Base-by-base conservation (phyloP, 2,888 invertebrate genomes). In the Endotricha flammealis region DNA sequence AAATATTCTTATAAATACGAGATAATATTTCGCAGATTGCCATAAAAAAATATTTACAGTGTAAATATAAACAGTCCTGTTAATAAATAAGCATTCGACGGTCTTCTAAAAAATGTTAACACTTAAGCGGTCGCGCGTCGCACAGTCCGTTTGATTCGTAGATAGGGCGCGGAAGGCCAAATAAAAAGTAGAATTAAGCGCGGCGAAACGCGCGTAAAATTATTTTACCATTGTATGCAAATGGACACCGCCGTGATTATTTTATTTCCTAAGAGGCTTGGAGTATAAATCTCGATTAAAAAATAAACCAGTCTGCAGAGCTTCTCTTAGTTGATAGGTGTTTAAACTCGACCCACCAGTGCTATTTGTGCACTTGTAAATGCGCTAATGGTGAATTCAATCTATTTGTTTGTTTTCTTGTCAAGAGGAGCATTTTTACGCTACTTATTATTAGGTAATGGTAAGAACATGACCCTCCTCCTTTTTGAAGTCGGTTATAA, bases 141-240 rank as follows among this genome's bases (percentile, higher is more conserved):
- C 68, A 62, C 73, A 68, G 74, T 63, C 69, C 57, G 72, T 76
- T 81, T 80, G 86, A 85, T 85, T 81, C 83, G 80, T 86, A 85
- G 85, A 86, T 85, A 86, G 79, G 79, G 70, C 73, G 72, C 75
- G 71, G 75, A 80, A 82, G 75, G 69, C 72, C 73, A 73, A 79
- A 85, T 80, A 85, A 86, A 86, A 86, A 83, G 80, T 78, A 83
- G 71, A 85, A 82, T 82, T 81, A 83, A 86, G 69, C 82, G 79
- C 81, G 77, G 76, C 79, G 80, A 82, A 83, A 85, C 83, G 80
- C 86, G 86, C 86, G 86, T 86, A 86, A 86, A 86, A 86, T 86
- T 86, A 86, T 86, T 85, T 86, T 85, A 81, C 86, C 86, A 86
- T 86, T 86, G 86, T 86, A 86, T 86, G 86, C 86, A 86, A 86